These are phyloP conservation scores for Entelurus aequoreus DNA, from an alignment of 2,113 vertebrate species.

Conservation along the genomic window DNA sequence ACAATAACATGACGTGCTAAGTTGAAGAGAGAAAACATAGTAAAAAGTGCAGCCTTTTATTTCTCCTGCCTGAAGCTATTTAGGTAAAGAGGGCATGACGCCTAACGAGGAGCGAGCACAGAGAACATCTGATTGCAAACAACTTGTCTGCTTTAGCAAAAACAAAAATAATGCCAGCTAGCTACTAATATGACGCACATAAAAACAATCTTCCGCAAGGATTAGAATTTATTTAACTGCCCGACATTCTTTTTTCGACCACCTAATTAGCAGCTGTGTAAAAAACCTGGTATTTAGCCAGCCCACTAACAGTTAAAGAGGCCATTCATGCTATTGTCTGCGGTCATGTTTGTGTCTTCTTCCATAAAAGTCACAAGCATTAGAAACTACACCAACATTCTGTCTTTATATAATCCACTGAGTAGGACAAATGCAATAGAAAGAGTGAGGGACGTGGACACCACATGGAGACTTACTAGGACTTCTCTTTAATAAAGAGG, in stretches of 20 bases:
- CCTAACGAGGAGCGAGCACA: slow-evolving; percentile 41
- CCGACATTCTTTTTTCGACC: too few relatives aligned
- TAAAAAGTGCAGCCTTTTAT: slow-evolving; percentile 35
- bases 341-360: background rate
- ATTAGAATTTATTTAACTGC: background rate
- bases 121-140: slow-evolving; percentile 40
- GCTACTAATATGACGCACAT: background rate
- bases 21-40: slow-evolving; percentile 35
- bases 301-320: background rate
- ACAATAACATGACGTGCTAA: slow-evolving; percentile 14
- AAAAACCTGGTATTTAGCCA: background rate
- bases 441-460: slow-evolving; percentile 29
- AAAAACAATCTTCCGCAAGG: background rate
- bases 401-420: background rate
- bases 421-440: slow-evolving; percentile 24
- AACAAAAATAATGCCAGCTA: background rate
- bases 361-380: background rate
- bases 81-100: slow-evolving; percentile 49
- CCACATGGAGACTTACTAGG: slow-evolving; percentile 47
- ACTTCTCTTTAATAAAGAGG: slow-evolving; percentile 59
- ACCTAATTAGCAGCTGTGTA: background rate
- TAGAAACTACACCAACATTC: background rate
- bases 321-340: background rate
- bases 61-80: slow-evolving; percentile 41
- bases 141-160: slow-evolving; percentile 3